These are phyloP conservation scores for Nebria ingens DNA, from an alignment of 1,140 invertebrate species.

Conservation along the genomic window DNA sequence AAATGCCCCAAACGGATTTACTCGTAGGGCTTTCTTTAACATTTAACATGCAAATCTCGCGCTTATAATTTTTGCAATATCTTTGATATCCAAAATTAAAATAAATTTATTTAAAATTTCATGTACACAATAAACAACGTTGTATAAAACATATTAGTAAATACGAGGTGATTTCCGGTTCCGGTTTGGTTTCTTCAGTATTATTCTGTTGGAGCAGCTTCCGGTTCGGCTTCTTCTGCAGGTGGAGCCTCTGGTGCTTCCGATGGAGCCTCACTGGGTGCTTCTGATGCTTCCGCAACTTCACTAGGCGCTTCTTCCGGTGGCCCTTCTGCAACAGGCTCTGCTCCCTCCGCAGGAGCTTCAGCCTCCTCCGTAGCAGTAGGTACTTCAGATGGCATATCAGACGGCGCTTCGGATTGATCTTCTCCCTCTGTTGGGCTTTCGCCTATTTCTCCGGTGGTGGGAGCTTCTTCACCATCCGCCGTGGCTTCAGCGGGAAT, in stretches of 20 bases:
- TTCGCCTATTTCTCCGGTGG: background rate
- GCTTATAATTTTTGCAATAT: too few species aligned
- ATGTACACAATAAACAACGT: too few species aligned
- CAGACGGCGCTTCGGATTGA: background rate
- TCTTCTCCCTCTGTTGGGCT: background rate
- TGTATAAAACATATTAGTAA: too few species aligned
- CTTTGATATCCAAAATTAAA: too few species aligned
- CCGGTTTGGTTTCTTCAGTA: too few species aligned
- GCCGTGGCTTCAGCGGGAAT: background rate
- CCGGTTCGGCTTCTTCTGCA: constrained; percentile 11
- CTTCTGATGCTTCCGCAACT: constrained; percentile 12
- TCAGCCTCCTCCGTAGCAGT: constrained; percentile 7
- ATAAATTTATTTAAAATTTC: too few species aligned
- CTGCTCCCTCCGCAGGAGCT: constrained; percentile 5
- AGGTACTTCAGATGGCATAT: constrained; percentile 3
- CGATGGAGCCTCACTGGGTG: constrained; percentile 10
- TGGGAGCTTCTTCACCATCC: background rate
- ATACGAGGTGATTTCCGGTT: too few species aligned
- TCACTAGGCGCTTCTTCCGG: constrained; percentile 1
- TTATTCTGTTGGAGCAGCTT: too few species aligned
- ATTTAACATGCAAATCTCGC: too few species aligned
- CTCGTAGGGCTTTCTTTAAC: too few species aligned
- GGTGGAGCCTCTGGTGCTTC: constrained; percentile 15
- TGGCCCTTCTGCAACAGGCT: background rate
- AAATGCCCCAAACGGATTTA: too few species aligned